These are phyloP conservation scores for Austrolebias charrua DNA, from an alignment of 2,797 vertebrate genomes.

Conservation along the genomic window DNA sequence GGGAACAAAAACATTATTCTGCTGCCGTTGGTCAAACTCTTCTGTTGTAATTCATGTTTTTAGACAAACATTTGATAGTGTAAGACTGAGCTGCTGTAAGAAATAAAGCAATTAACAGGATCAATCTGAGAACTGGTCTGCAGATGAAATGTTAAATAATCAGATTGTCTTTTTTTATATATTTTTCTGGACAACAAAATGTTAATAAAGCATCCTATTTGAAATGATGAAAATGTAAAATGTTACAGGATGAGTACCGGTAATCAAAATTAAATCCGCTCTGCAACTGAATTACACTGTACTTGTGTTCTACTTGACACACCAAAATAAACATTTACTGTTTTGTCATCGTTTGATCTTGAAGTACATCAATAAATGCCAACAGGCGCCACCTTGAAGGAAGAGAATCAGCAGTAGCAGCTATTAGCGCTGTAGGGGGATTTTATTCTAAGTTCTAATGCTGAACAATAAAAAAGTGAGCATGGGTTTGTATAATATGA, in stretches of 20 bases:
- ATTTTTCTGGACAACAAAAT: too few species aligned
- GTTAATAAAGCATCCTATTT: too few species aligned
- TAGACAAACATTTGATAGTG: constrained; percentile 11
- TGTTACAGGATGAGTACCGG: background rate
- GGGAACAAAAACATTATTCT: constrained; percentile 3
- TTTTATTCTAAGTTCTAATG: background rate
- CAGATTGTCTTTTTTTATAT: background rate
- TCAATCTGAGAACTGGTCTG: background rate
- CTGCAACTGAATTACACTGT: too few species aligned
- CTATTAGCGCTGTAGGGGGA: too few species aligned
- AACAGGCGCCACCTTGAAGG: too few species aligned
- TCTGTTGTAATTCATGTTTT: constrained; percentile 20
- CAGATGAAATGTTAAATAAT: background rate
- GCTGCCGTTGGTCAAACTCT: background rate
- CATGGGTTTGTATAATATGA: too few species aligned
- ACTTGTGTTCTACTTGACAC: too few species aligned
- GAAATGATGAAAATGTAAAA: background rate
- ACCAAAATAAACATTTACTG: too few species aligned
- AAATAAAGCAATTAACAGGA: constrained; percentile 18
- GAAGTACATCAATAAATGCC: too few species aligned
- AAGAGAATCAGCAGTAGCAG: too few species aligned
- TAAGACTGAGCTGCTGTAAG: constrained; percentile 15
- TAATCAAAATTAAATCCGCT: background rate
- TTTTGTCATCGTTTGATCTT: too few species aligned
- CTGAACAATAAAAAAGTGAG: too few species aligned